Conservation (phyloP, 2,797 vertebrate species). For the Tarsius wallacei region DNA sequence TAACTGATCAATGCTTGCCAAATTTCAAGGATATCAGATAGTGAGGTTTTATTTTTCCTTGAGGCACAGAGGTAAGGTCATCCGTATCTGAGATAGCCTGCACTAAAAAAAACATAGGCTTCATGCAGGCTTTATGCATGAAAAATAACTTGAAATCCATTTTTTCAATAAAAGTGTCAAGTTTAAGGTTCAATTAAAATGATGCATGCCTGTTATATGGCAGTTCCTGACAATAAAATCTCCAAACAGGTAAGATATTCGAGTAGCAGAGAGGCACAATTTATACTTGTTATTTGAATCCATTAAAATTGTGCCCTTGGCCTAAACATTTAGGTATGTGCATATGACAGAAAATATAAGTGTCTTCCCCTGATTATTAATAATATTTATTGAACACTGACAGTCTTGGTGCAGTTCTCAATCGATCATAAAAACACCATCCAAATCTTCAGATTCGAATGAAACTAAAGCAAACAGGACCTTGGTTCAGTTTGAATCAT, state of each 20-base stretch:
- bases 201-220: constrained; percentile 60
- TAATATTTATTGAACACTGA: background rate
- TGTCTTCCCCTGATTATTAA: background rate
- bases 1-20: constrained; percentile 80
- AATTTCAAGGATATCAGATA: constrained; percentile 45
- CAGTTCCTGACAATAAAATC: constrained; percentile 63
- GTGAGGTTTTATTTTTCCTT: constrained; percentile 5
- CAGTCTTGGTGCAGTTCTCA: background rate
- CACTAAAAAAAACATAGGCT: background rate
- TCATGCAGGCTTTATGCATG: background rate
- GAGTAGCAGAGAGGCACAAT: background rate
- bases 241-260: constrained; percentile 58
- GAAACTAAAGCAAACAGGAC: background rate
- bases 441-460: background rate
- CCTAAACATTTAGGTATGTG: background rate
- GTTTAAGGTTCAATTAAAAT: constrained; percentile 79
- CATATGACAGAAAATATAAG: background rate
- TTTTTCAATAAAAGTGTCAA: constrained; percentile 70
- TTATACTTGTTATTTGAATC: constrained; percentile 62
- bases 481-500: background rate
- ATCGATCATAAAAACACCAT: background rate
- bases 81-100: background rate
- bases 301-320: constrained; percentile 51
- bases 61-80: background rate
- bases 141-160: constrained; percentile 71